Percentiles rank a stretch among this genome's conserved stretches.
Conservation (phyloP, 2,113 vertebrate species). For the Hyla sarda region DNA sequence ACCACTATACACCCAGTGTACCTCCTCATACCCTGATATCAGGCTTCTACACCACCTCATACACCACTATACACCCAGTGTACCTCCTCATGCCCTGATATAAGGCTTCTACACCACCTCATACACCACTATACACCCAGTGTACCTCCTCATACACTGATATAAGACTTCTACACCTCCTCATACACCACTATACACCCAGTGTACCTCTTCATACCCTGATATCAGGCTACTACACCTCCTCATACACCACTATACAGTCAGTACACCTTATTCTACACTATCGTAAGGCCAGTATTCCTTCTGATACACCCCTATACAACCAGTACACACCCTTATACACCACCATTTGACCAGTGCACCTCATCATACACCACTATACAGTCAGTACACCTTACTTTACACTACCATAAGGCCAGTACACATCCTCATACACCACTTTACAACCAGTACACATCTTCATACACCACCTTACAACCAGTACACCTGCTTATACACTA, state of each 20-base stretch:
- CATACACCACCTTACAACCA: not conserved
- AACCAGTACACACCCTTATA: not conserved
- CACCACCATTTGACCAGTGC: not conserved
- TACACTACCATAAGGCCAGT: no score
- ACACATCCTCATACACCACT: not conserved
- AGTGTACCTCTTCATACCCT: not conserved
- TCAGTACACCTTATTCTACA: no score
- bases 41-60: not conserved
- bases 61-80: not conserved
- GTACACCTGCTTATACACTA: not conserved
- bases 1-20: not conserved
- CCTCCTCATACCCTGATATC: not conserved
- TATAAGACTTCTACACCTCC: not conserved
- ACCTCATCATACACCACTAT: not conserved
- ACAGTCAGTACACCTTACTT: no score
- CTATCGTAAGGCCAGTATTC: no score
- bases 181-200: not conserved
- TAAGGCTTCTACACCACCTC: not conserved
- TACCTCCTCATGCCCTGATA: not conserved
- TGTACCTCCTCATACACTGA: not conserved
- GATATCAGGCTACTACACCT: no score
- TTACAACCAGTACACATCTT: not conserved
- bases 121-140: not conserved
- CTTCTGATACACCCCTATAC: no score
- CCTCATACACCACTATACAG: not conserved